Percentiles rank a stretch among this genome's conserved stretches.
Conservation (phyloP, 2,797 vertebrate species). For the Dallia pectoralis region DNA sequence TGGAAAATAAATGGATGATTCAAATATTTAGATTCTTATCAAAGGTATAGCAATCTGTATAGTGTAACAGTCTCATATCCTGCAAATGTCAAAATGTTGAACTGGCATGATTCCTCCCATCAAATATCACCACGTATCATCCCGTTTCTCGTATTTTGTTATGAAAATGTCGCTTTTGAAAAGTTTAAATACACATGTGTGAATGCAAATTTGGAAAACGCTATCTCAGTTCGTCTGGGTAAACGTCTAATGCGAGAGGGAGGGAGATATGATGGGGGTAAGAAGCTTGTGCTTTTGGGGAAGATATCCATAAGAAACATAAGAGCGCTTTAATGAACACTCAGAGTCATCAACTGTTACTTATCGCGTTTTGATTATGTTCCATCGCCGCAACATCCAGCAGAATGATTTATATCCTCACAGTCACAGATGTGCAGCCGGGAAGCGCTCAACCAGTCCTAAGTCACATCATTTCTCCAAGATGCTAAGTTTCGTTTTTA, state of each 20-base stretch:
- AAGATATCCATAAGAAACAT: background rate
- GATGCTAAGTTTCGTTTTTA: slow-evolving; percentile 42
- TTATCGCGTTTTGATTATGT: background rate
- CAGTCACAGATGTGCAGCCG: background rate
- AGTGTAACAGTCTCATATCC: background rate
- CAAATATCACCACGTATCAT: background rate
- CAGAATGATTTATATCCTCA: background rate
- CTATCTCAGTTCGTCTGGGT: background rate
- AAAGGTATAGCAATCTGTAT: background rate
- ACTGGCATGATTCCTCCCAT: background rate
- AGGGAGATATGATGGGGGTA: background rate
- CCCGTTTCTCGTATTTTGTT: background rate
- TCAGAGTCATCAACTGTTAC: background rate
- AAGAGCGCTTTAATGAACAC: background rate
- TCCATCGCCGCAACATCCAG: background rate
- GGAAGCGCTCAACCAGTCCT: slow-evolving; percentile 1
- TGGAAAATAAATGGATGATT: background rate
- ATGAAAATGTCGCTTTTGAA: too few relatives aligned
- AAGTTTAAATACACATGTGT: too few relatives aligned
- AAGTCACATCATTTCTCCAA: slow-evolving; percentile 5
- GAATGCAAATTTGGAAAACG: too few relatives aligned
- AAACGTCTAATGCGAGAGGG: background rate
- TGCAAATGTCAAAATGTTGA: background rate
- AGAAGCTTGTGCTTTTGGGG: too few relatives aligned
- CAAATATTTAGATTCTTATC: background rate